Base-by-base conservation (phyloP, 2,888 invertebrate species). In the Dendrolimus houi region DNA sequence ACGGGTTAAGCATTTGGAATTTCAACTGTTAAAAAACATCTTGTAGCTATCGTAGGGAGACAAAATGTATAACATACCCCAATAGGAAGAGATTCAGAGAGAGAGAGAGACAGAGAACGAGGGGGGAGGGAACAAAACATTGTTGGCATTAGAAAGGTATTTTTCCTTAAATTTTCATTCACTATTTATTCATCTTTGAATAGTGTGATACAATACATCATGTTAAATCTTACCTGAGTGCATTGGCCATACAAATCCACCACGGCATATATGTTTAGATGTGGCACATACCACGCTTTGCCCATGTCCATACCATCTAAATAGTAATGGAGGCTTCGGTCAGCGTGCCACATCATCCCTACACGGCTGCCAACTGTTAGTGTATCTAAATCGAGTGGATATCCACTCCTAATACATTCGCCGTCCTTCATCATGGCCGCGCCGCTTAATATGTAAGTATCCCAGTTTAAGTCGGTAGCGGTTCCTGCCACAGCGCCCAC, bases 211-310 rank as follows among this genome's bases (percentile, higher is more conserved):
- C 17, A 17, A 17, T 17, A 2, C 17, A 17, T 17, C 17, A 17
- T 17, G 2, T 17, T 0, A 29, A 29, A 29, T 29, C 13, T n/a
- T 57, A 97, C 98, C 92, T 98, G 97, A 1, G 97, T 96, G 82
- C 98, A 98, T 77, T 97, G 97, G 0, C 98, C 98, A 74, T 98
- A 98, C 56, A 98, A 91, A 88, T 98, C 98, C 56, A 98, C 94
- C n/a, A 98, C 97, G 2, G 97, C 98, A 87, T 96, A 98, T 57
- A 98, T 94, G 80, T 95, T 96, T 52, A 93, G 87, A 60, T 95
- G 95, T 6, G 96, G 92, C 60, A 95, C 95, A 57, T 94, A 93
- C 82, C 96, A 96, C 1, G 98, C 97, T 29, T 94, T 91, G 12
- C 97, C 97, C 91, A 96, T 96, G 72, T 97, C 96, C 71, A 96